phyloP scores from a whole-genome alignment of 2,797 vertebrate genomes.

The Aulostomus chinensis region DNA sequence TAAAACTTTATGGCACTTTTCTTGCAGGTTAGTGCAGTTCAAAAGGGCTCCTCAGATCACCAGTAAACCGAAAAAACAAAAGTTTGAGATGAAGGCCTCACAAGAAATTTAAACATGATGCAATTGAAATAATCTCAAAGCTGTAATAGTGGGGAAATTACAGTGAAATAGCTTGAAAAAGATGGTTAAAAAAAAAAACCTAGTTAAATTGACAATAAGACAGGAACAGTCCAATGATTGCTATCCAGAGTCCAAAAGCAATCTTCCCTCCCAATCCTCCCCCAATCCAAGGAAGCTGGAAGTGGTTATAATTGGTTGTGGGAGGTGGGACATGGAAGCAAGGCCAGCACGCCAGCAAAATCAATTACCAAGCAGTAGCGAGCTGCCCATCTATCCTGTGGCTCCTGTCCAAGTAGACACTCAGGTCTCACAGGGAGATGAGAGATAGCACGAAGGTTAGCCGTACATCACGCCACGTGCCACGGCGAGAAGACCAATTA shows the following conservation, averaged over 20 bases:
- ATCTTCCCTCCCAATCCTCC: background rate
- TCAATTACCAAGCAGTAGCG: slow-evolving; percentile 63
- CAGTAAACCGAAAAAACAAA: no score
- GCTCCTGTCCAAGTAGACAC: slow-evolving; percentile 61
- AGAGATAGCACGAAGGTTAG: slow-evolving; percentile 53
- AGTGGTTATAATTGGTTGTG: slow-evolving; percentile 65
- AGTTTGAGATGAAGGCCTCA: no score
- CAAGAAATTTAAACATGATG: no score
- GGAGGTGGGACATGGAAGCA: slow-evolving; percentile 48
- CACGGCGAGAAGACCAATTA: slow-evolving; percentile 15
- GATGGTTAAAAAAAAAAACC: background rate
- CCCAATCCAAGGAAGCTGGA: slow-evolving; percentile 29
- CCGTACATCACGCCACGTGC: slow-evolving; percentile 60
- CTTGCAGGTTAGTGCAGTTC: no score
- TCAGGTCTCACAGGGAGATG: slow-evolving; percentile 56
- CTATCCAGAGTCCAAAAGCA: slow-evolving; percentile 1
- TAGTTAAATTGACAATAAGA: no score
- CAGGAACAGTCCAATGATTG: slow-evolving; percentile 8
- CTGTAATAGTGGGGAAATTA: no score
- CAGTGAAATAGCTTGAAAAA: no score
- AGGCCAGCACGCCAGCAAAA: slow-evolving; percentile 62
- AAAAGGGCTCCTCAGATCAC: no score
- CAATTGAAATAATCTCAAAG: no score
- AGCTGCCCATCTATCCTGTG: slow-evolving; percentile 66
- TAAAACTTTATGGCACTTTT: no score